Evolutionary conservation across 2,113 vertebrate genomes (phyloP), one percentile per base, ranked within the genome.

Genomic region (Oncorhynchus clarkii): DNA sequence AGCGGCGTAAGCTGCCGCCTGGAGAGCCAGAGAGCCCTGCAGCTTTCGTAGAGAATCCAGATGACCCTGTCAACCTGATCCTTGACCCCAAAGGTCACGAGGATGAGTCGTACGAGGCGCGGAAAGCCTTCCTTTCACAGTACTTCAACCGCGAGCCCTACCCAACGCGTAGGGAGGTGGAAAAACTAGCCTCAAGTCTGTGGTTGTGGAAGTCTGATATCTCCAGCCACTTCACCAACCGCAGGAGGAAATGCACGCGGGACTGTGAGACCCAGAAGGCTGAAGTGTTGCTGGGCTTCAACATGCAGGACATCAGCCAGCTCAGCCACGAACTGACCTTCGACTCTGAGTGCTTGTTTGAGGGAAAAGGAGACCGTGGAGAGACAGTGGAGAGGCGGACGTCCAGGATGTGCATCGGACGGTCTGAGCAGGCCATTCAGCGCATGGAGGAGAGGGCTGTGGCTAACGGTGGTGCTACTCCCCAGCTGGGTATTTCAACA

Each of bases 151-250:
- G 82, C 39, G 94, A 96, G 74, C 98, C 98, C 0, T 99, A 99
- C 75, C 96, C 97, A 14, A 95, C 91, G 13, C 94, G 94, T 29
- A 93, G 94, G 62, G 98, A 99, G 82, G 95, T 98, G 27, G 98
- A 98, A 77, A 98, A 97, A 87, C 90, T 99, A 73, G 97, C 98
- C 0, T 94, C 96, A 78, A 96, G 94, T 59, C 89, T 99, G 31
- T 98, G 97, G 97, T 89, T 99, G 14, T 99, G 98, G 98, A 99
- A 98, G 85, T 97, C 96, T 0, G 97, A 99, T 85, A 96, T 99
- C 13, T 93, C 96, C 0, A 95, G 95, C 85, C 98, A 99, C 82
- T 99, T 99, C 4, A 95, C 94, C 74, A 96, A 95, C 87, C 96
- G 95, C 60, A 93, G 96, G 85, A 96, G 96, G 88, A 96, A 95